Base-by-base conservation (phyloP, 2,797 vertebrate species). In the Valencia hispanica region DNA sequence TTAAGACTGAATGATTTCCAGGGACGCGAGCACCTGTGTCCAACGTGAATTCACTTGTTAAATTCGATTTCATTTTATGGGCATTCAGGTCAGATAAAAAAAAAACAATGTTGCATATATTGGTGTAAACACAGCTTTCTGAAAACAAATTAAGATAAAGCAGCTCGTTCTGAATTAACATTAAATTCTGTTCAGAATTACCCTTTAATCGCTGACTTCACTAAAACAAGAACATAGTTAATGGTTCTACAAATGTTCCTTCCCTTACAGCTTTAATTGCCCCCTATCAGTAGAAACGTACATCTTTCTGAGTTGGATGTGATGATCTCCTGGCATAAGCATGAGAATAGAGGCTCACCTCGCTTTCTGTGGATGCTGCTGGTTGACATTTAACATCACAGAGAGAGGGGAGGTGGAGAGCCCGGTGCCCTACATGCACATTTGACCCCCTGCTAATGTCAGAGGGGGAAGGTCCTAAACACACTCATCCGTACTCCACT, bases 361-460 rank as follows among this genome's bases (percentile, higher is more conserved):
- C 81, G 87, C 89, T 91, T 91, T 89, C 82, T 91, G 61, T 88
- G 88, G 89, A 90, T 87, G 83, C 85, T 89, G 89, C 88, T 88
- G 86, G 91, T 91, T 95, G 95, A 95, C 95, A 96, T 95, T 95
- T 95, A 94, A 94, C 91, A 94, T 93, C 94, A 94, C 88, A 91
- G 90, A 95, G 94, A 93, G 90, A 94, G 90, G 88, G 95, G 94
- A 95, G 93, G 91, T 93, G 89, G 86, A 92, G 91, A 93, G 93
- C 92, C 93, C 94, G 88, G 92, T 94, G 94, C 91, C 93, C 92
- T 91, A 96, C 94, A 95, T 94, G 94, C 91, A 93, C 91, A 82
- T 94, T 90, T 96, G 94, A 96, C 94, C 95, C 90, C 92, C 88
- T 69, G 87, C 89, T 93, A 93, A 95, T 95, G 94, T 94, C 92